phyloP scores from a whole-genome alignment of 1,140 invertebrate species.

The Zaprionus ghesquierei region DNA sequence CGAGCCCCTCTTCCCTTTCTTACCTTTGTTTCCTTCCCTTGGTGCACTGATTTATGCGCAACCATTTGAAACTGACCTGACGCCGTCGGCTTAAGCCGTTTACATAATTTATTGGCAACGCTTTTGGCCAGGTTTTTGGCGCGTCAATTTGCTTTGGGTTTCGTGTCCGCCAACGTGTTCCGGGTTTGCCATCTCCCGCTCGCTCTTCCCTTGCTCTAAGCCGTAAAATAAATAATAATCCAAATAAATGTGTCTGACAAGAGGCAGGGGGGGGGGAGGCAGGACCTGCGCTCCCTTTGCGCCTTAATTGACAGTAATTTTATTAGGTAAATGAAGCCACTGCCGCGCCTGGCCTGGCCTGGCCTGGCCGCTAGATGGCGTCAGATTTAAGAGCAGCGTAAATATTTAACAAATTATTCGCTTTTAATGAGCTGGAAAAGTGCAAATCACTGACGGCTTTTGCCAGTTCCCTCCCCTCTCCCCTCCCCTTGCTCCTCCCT shows the following conservation, averaged over 20 bases:
- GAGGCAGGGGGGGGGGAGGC: neutral
- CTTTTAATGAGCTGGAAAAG: slow-evolving; percentile 80
- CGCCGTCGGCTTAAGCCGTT: slow-evolving; percentile 59
- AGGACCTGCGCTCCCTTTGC: neutral
- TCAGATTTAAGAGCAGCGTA: slow-evolving; percentile 59
- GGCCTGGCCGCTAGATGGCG: slow-evolving; percentile 45
- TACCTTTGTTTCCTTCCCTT: too few species aligned
- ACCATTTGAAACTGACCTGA: slow-evolving; percentile 45
- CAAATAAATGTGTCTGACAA: slow-evolving; percentile 53
- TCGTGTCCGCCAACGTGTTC: neutral
- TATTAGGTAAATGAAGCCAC: slow-evolving; percentile 74
- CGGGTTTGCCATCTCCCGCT: neutral
- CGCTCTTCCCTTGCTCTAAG: slow-evolving; percentile 4
- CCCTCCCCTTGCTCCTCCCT: neutral
- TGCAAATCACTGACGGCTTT: slow-evolving; percentile 73
- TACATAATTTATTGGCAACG: slow-evolving; percentile 70
- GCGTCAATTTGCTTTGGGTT: too few species aligned
- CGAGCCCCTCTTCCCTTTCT: neutral
- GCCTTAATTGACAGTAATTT: slow-evolving; percentile 79
- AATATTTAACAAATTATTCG: slow-evolving; percentile 80
- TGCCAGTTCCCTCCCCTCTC: slow-evolving; percentile 6
- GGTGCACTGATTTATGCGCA: slow-evolving; percentile 53
- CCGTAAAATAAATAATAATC: slow-evolving; percentile 73
- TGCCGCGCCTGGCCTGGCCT: too few species aligned
- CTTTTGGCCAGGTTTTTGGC: slow-evolving; percentile 18